Evolutionary conservation across 2,888 invertebrate species (phyloP), one percentile per base, ranked within the genome.

Genomic region (Cenopis cana): DNA sequence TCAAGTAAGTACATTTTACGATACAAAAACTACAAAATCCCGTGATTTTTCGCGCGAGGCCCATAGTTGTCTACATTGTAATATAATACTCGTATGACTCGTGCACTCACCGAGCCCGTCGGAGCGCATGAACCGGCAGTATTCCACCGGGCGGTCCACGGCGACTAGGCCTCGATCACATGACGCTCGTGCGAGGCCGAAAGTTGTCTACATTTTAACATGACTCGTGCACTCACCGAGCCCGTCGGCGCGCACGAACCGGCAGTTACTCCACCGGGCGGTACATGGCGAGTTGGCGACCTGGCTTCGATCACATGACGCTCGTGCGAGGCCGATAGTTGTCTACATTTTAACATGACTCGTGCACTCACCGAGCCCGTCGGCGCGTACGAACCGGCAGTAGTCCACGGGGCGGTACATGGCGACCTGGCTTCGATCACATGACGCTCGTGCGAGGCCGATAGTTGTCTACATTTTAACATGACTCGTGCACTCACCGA

Each of bases 191-290:
- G 18, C 14, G 11, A 14, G 20, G 41, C 59, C n/a, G 6, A n/a
- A 5, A 46, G 14, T n/a, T 46, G n/a, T 46, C 46, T 1, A 41
- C 41, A 41, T 14, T 41, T 14, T 14, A 41, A 41, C 14, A 4
- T 41, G 14, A 41, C 41, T 41, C 41, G 41, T 41, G 41, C 5
- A 68, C 79, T 82, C 71, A 91, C 92, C 91, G 5, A 81, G 65
- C 29, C 92, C 92, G 36, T 91, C 90, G 61, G 81, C 85, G 54
- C 90, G 86, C 10, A 92, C 87, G 70, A 88, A 92, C 77, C 92
- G 82, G 80, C 92, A 92, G 81, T 92, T n/a, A 91, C 1, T 90
- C 90, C 4, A 91, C 73, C 0, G 67, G n/a, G 1, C 81, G 80
- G 14, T 1, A 76, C 68, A n/a, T n/a, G n/a, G n/a, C n/a, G n/a